phyloP scores from a whole-genome alignment of 2,113 vertebrate species.

The Mastomys coucha region DNA sequence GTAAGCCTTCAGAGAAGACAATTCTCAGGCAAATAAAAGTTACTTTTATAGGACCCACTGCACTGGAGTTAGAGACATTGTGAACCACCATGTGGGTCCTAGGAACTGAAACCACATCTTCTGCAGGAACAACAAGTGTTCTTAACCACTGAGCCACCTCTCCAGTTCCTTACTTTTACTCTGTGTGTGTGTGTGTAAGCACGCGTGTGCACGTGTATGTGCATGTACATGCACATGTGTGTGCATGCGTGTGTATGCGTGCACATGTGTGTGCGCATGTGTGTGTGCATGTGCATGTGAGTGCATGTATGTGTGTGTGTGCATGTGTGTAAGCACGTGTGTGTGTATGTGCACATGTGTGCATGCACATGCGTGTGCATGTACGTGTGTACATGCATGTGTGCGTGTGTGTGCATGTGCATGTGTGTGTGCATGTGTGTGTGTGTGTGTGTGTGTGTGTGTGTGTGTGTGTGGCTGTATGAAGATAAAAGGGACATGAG shows the following conservation, averaged over 20 bases:
- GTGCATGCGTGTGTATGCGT: background rate
- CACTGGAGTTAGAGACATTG: background rate
- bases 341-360: too few species aligned
- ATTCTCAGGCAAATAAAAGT: too few species aligned
- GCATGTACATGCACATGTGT: too few species aligned
- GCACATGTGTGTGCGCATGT: background rate
- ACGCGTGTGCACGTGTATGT: background rate
- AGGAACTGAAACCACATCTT: background rate
- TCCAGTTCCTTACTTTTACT: background rate
- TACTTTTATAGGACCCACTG: background rate
- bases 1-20: too few species aligned
- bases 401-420: background rate
- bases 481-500: background rate
- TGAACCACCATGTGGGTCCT: background rate
- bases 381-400: too few species aligned
- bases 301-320: too few species aligned
- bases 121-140: background rate
- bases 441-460: background rate
- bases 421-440: background rate
- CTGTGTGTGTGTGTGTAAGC: background rate
- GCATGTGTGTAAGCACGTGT: too few species aligned
- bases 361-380: too few species aligned
- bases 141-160: background rate
- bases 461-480: background rate
- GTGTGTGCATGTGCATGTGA: background rate